Conservation (phyloP, 1,140 invertebrate genomes). For the Liolophura sinensis region DNA sequence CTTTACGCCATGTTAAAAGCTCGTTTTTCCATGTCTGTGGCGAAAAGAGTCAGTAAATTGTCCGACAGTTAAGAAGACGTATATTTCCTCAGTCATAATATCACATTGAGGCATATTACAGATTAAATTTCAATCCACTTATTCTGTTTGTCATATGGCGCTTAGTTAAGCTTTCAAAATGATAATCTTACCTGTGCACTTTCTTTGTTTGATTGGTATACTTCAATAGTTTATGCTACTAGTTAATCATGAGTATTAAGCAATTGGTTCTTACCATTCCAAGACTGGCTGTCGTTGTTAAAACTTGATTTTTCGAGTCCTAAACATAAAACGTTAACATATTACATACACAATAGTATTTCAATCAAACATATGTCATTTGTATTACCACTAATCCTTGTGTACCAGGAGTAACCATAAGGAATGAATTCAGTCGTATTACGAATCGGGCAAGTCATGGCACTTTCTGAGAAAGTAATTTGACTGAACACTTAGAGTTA, state of each 20-base stretch:
- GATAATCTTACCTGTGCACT: conserved; percentile 17
- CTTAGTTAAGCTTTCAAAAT: conserved; percentile 11
- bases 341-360: too few relatives aligned
- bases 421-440: too few relatives aligned
- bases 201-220: conserved; percentile 25
- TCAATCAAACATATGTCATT: too few relatives aligned
- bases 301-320: conserved; percentile 44
- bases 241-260: background rate
- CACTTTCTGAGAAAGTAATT: too few relatives aligned
- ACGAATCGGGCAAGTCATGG: too few relatives aligned
- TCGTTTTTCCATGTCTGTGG: conserved; percentile 22
- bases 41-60: background rate
- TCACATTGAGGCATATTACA: too few relatives aligned
- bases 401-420: too few relatives aligned
- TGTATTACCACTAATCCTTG: too few relatives aligned
- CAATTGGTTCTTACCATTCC: conserved; percentile 29
- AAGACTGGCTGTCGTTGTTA: conserved; percentile 37
- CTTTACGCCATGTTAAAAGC: conserved; percentile 20
- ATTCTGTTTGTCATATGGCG: conserved; percentile 7
- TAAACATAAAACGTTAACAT: conserved; percentile 15
- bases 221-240: conserved; percentile 31
- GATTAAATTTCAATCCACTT: too few relatives aligned
- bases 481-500: too few relatives aligned
- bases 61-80: too few relatives aligned
- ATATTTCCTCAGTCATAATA: too few relatives aligned